Conservation (phyloP, 2,888 invertebrate genomes). For the Drosophila nigricruria region DNA sequence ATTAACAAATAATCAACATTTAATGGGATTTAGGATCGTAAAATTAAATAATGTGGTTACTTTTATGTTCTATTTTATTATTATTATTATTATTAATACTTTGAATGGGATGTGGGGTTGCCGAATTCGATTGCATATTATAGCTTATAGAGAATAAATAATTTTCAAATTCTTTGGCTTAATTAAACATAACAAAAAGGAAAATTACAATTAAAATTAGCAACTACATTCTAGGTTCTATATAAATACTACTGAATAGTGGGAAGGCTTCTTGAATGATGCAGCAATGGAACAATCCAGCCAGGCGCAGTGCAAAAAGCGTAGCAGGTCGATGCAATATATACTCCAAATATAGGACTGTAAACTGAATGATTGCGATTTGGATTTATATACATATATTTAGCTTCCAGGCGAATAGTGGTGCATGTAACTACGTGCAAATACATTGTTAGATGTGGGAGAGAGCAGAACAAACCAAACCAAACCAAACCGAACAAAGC, state of each 20-base stretch:
- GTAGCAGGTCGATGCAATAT: conserved; percentile 2
- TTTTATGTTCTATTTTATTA: conserved; percentile 2
- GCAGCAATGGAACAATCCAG: conserved; percentile 8
- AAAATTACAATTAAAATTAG: conserved; percentile 21
- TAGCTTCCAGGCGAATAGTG: conserved; percentile 6
- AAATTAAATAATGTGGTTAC: conserved; percentile 20
- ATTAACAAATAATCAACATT: conserved; percentile 30
- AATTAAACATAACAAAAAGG: conserved; percentile 28
- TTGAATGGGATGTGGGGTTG: conserved; percentile 24
- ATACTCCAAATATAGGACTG: conserved; percentile 8
- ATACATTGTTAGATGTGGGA: conserved; percentile 33
- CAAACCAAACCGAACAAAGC: conserved; percentile 16
- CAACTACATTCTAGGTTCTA: conserved; percentile 7
- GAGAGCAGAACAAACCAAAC: conserved; percentile 28
- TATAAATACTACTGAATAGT: conserved; percentile 32
- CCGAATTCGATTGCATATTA: conserved; percentile 10
- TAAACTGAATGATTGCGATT: conserved; percentile 28
- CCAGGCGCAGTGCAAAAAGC: conserved; percentile 24
- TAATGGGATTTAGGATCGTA: conserved; percentile 26
- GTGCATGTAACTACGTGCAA: conserved; percentile 33
- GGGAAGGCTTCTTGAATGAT: neutral
- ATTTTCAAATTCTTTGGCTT: conserved; percentile 56
- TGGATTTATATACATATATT: conserved; percentile 7
- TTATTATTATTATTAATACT: conserved; percentile 38
- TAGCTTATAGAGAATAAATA: conserved; percentile 5